Conservation (phyloP, 92 coral and sea anemone genomes). For the Epizoanthus scotinus region DNA sequence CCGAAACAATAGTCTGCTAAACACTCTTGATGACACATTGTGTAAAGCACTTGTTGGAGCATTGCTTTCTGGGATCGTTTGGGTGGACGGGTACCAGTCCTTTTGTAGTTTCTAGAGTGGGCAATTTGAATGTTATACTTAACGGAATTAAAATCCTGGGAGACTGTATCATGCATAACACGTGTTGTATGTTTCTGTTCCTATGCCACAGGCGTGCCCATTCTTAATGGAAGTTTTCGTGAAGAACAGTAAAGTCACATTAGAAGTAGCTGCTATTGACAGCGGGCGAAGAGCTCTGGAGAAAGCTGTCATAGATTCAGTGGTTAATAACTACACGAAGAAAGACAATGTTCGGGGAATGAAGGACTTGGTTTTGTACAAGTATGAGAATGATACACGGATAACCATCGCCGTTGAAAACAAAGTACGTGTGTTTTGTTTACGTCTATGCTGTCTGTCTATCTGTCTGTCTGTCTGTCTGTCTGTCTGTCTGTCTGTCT, state of each 20-base stretch:
- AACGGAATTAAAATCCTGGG: background rate
- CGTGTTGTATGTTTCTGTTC: background rate
- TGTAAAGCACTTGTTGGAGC: no score
- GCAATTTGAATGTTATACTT: background rate
- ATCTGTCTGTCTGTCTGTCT: background rate
- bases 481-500: background rate
- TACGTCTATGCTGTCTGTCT: background rate
- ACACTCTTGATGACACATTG: no score
- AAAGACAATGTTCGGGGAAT: constrained; percentile 82
- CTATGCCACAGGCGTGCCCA: constrained; percentile 49
- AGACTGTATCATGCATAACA: background rate
- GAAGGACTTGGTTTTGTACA: constrained; percentile 86
- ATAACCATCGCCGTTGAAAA: constrained; percentile 79
- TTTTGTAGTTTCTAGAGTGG: no score
- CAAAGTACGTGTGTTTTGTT: constrained; percentile 56
- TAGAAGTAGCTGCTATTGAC: constrained; percentile 66
- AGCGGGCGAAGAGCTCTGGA: constrained; percentile 47
- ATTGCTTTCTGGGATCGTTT: no score
- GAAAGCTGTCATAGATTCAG: constrained; percentile 72
- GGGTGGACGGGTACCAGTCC: no score
- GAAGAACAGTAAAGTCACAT: constrained; percentile 68
- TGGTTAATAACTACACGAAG: constrained; percentile 53
- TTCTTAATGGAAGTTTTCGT: constrained; percentile 79
- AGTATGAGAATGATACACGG: constrained; percentile 76
- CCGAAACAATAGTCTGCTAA: no score